Evolutionary conservation across 2,888 invertebrate species (phyloP).

Genomic region (Eurois occulta): DNA sequence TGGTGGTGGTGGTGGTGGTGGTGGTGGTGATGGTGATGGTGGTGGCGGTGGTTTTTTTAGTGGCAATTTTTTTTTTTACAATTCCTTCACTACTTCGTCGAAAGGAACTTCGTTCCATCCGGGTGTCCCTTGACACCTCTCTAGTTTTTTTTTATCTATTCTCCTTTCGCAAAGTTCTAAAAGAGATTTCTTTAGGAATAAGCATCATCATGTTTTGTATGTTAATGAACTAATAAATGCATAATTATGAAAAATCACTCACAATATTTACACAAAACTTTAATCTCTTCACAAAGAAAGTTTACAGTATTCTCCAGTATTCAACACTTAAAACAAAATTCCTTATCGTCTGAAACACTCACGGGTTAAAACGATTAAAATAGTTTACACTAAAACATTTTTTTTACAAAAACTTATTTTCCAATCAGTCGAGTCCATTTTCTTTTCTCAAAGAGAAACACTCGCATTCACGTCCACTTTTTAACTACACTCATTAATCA

Average conservation of each 20-base stretch:
- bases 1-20: too few relatives aligned
- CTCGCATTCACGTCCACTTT: neutral
- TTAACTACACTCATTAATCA: neutral
- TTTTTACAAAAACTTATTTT: neutral
- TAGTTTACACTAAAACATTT: neutral
- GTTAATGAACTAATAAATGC: neutral
- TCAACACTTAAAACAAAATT: neutral
- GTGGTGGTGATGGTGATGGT: too few relatives aligned
- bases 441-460: neutral
- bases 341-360: neutral
- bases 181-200: neutral
- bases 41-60: too few relatives aligned
- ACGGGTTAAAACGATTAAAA: too few relatives aligned
- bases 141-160: neutral
- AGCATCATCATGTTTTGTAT: neutral
- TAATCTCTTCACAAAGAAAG: neutral
- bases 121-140: too few relatives aligned
- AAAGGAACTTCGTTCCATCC: too few relatives aligned
- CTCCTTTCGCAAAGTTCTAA: neutral
- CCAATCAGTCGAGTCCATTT: neutral
- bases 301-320: neutral
- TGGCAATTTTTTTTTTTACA: too few relatives aligned
- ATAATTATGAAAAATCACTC: too few relatives aligned
- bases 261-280: conserved; percentile 2
- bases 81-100: too few relatives aligned